phyloP scores from a whole-genome alignment of 2,797 vertebrate genomes.

The Aotus griseimembra region DNA sequence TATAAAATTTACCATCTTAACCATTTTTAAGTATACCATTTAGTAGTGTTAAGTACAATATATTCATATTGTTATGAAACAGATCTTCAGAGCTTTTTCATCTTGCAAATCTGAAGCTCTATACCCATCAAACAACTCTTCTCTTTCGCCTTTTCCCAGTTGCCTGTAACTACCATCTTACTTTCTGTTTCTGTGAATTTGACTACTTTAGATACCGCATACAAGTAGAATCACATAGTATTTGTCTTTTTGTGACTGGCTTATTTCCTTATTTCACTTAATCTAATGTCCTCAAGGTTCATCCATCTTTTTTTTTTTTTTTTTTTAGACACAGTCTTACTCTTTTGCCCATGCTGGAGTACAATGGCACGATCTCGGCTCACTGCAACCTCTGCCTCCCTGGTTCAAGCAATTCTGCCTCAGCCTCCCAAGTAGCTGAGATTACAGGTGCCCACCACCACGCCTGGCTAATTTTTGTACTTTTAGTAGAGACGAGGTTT shows the following conservation, averaged over 20 bases:
- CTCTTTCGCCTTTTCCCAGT: not conserved
- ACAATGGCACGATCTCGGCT: not conserved
- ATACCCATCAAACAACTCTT: not conserved
- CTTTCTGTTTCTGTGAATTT: not conserved
- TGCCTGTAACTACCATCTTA: not conserved
- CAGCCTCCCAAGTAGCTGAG: not conserved
- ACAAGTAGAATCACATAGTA: not conserved
- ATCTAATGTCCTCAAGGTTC: not conserved
- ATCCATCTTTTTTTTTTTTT: not conserved
- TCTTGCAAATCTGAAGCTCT: not conserved
- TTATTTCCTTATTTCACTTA: not conserved
- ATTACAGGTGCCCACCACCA: not conserved
- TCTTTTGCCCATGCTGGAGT: not conserved
- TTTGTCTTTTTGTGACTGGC: not conserved
- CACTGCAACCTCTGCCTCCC: not conserved
- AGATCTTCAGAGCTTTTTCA: not conserved
- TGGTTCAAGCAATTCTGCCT: not conserved
- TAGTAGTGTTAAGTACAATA: not conserved
- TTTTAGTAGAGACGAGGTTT: not conserved
- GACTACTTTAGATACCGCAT: not conserved
- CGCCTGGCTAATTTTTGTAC: not conserved
- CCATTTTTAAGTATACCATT: not conserved
- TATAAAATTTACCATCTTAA: not conserved
- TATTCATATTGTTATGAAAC: not conserved
- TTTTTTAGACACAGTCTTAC: not conserved